phyloP scores from a whole-genome alignment of 2,113 vertebrate species.

The Merops nubicus region DNA sequence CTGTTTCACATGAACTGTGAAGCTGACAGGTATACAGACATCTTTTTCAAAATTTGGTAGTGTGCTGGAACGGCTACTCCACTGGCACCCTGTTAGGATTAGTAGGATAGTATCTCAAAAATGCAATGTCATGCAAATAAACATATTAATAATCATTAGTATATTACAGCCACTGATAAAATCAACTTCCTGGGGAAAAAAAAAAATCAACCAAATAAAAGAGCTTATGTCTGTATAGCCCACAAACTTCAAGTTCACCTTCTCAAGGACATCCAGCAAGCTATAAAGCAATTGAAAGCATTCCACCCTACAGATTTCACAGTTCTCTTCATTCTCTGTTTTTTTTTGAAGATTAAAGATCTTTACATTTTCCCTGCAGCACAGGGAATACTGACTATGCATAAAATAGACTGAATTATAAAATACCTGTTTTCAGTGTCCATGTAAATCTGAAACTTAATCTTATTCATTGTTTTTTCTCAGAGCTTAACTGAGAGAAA shows the following conservation, averaged over 20 bases:
- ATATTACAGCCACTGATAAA: background rate
- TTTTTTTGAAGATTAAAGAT: background rate
- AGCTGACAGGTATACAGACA: background rate
- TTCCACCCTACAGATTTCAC: background rate
- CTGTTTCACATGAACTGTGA: background rate
- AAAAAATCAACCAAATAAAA: background rate
- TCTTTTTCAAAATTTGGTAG: background rate
- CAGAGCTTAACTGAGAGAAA: background rate
- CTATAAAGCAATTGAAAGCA: background rate
- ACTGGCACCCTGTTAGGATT: background rate
- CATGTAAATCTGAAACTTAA: background rate
- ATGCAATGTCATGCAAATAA: background rate
- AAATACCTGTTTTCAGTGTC: accelerated
- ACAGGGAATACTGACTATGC: background rate
- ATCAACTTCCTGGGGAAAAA: background rate
- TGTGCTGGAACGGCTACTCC: background rate
- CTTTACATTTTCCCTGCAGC: background rate
- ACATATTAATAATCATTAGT: background rate
- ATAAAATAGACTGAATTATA: background rate
- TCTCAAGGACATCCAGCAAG: background rate
- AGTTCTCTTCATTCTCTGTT: background rate
- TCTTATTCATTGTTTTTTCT: background rate
- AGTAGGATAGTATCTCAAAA: background rate
- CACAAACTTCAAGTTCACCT: background rate
- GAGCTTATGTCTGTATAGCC: background rate